phyloP scores from a whole-genome alignment of 2,888 invertebrate genomes.

The Trissoscelio sp. region DNA sequence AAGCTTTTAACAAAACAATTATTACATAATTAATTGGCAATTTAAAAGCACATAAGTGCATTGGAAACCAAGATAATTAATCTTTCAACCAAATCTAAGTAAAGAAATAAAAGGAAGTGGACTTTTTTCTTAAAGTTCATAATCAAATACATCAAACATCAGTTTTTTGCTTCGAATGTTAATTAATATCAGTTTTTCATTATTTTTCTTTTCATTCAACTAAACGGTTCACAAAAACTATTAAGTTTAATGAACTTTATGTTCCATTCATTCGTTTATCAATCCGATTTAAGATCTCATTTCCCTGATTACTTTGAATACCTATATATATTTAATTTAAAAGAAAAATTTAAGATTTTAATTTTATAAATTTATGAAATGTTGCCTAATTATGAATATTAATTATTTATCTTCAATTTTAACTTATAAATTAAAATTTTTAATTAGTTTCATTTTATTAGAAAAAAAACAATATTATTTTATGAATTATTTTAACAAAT shows the following conservation, averaged over 20 bases:
- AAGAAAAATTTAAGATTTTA: no score
- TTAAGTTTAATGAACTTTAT: neutral
- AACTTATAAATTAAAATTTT: no score
- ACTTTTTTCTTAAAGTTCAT: neutral
- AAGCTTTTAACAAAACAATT: no score
- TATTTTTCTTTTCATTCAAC: conserved; percentile 1
- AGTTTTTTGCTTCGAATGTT: neutral
- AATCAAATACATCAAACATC: neutral
- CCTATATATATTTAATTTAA: no score
- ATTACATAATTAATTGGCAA: no score
- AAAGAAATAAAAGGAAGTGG: neutral
- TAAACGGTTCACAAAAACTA: conserved; percentile 9
- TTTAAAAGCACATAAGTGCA: neutral
- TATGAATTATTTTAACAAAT: no score
- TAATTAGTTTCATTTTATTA: no score
- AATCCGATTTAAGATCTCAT: no score
- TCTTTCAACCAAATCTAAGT: neutral
- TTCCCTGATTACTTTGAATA: neutral
- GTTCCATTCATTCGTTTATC: neutral
- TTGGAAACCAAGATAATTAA: neutral
- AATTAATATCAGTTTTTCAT: neutral
- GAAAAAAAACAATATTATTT: no score
- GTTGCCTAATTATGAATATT: no score
- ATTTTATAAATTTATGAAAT: no score
- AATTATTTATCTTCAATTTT: no score